Evolutionary conservation across 2,888 invertebrate genomes (phyloP).

Genomic region (Eugnorisma glareosa): DNA sequence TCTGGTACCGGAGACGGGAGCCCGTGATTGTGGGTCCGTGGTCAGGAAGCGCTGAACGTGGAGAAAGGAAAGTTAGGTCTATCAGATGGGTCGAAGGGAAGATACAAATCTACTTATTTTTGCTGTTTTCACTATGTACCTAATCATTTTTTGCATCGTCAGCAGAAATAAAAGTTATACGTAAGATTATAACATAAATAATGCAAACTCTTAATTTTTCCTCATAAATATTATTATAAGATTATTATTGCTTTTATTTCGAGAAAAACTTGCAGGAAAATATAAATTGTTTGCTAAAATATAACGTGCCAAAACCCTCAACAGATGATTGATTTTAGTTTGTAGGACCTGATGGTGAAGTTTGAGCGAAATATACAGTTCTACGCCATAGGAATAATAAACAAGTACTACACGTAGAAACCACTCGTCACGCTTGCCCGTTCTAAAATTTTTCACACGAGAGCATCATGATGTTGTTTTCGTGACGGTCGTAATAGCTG

Average conservation of each 20-base stretch:
- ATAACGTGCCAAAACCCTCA: constrained; percentile 40
- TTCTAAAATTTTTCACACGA: constrained; percentile 35
- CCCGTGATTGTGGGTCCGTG: constrained; percentile 95
- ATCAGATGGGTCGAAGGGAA: background rate
- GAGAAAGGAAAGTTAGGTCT: constrained; percentile 11
- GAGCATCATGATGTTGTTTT: constrained; percentile 13
- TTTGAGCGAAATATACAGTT: constrained; percentile 49
- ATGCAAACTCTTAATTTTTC: constrained; percentile 2
- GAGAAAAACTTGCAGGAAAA: constrained; percentile 22
- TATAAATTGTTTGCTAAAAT: constrained; percentile 29
- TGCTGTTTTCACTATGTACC: no score
- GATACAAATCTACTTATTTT: background rate
- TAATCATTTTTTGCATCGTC: no score
- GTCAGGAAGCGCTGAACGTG: constrained; percentile 93
- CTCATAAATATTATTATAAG: no score
- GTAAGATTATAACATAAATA: background rate
- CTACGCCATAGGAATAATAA: constrained; percentile 51
- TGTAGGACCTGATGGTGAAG: constrained; percentile 43
- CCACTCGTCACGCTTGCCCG: constrained; percentile 28
- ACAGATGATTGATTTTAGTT: constrained; percentile 52
- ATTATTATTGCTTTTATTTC: constrained; percentile 13
- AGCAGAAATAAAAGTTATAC: background rate
- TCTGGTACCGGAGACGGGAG: constrained; percentile 95
- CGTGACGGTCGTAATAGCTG: constrained; percentile 4
- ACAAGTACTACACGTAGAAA: constrained; percentile 40